phyloP scores from a whole-genome alignment of 2,797 vertebrate species.

The Urosaurus nigricauda region DNA sequence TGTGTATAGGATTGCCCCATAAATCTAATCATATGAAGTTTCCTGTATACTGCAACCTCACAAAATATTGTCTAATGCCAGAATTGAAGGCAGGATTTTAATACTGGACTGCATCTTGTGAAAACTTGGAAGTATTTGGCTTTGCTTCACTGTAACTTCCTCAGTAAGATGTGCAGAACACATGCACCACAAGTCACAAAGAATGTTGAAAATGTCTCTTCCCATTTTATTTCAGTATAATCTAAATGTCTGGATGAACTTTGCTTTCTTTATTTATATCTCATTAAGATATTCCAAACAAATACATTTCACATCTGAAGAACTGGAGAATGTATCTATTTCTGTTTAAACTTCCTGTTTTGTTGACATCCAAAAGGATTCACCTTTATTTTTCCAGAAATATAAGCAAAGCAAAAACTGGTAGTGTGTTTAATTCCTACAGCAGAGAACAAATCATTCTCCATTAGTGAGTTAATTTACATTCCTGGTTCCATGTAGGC shows the following conservation, averaged over 20 bases:
- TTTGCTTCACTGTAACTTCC: not conserved
- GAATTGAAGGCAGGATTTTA: not conserved
- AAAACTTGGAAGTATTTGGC: too few species aligned
- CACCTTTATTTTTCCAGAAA: constrained; percentile 12
- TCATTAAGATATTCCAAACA: not conserved
- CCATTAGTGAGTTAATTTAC: not conserved
- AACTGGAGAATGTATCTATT: accelerated
- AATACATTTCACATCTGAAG: not conserved
- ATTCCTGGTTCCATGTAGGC: accelerated
- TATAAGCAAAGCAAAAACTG: not conserved
- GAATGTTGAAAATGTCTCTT: not conserved
- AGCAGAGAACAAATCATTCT: not conserved
- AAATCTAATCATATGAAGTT: not conserved
- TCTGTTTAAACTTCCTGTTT: not conserved
- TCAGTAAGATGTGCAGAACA: not conserved
- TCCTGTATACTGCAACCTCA: not conserved
- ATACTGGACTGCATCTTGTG: not conserved
- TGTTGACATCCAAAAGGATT: not conserved
- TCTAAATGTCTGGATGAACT: not conserved
- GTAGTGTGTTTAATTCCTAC: not conserved
- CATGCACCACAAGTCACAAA: not conserved
- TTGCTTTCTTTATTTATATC: not conserved
- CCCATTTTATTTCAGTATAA: not conserved
- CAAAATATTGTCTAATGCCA: not conserved
- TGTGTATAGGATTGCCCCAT: not conserved